These are phyloP conservation scores for Bombyx mandarina DNA, from an alignment of 1,140 invertebrate species.

Conservation along the genomic window DNA sequence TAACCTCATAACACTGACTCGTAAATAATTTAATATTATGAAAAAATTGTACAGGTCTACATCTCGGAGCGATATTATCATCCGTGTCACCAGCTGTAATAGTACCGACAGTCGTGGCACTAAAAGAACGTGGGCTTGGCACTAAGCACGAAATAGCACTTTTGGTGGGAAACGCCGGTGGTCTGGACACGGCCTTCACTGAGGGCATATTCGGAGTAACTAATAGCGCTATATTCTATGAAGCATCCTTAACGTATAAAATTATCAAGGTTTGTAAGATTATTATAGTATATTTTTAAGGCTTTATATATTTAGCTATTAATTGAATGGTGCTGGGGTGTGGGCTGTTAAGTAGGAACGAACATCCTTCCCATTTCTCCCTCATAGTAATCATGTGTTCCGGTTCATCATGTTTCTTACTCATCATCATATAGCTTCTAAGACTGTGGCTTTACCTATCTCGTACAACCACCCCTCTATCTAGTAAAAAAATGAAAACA, in stretches of 20 bases:
- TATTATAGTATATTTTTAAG: background rate
- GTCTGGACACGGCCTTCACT: conserved; percentile 90
- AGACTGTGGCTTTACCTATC: too few species aligned
- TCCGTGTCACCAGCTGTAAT: conserved; percentile 96
- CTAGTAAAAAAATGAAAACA: too few species aligned
- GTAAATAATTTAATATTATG: too few species aligned
- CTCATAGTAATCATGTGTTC: too few species aligned
- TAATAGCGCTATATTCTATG: conserved; percentile 86
- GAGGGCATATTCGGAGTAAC: conserved; percentile 92
- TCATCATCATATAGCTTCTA: too few species aligned
- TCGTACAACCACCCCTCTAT: too few species aligned
- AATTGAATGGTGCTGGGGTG: too few species aligned
- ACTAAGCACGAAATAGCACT: conserved; percentile 93
- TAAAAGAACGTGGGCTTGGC: conserved; percentile 88
- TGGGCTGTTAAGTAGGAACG: too few species aligned
- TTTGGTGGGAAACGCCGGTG: conserved; percentile 88
- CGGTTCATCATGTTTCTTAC: too few species aligned
- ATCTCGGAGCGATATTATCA: conserved; percentile 87
- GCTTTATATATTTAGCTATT: too few species aligned
- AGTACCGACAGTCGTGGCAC: conserved; percentile 86
- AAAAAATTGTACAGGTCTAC: conserved; percentile 61
- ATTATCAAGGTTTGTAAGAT: conserved; percentile 44
- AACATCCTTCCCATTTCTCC: too few species aligned
- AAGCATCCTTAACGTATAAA: conserved; percentile 74
- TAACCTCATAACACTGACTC: too few species aligned